These are phyloP conservation scores for Sebastes miniatus DNA, from an alignment of 2,797 vertebrate species.

Conservation along the genomic window DNA sequence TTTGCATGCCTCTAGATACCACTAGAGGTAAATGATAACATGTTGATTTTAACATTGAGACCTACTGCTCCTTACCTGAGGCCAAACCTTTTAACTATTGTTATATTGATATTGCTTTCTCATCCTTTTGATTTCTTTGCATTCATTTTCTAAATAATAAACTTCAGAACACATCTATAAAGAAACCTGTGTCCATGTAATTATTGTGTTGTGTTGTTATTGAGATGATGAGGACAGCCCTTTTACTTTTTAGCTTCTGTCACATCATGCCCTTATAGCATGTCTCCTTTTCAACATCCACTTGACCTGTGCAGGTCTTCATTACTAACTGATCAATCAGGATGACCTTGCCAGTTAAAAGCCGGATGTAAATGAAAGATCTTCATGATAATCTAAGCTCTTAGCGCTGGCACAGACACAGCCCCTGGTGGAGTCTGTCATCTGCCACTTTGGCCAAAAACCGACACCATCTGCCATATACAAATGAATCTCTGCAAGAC, in stretches of 20 bases:
- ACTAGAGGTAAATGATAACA: too few species aligned
- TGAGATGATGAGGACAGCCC: slow-evolving; percentile 67
- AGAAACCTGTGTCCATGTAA: background rate
- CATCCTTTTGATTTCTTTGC: background rate
- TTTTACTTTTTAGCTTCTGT: background rate
- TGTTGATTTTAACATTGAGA: too few species aligned
- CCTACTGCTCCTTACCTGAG: background rate
- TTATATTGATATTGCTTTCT: background rate
- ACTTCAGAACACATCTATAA: background rate
- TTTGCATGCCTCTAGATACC: too few species aligned
- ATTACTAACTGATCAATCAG: background rate
- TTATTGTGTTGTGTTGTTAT: background rate
- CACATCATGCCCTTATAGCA: background rate
- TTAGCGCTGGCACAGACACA: background rate
- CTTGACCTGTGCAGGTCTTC: background rate
- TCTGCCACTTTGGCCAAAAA: slow-evolving; percentile 61
- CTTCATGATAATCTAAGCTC: slow-evolving; percentile 1
- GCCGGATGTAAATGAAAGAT: slow-evolving; percentile 4
- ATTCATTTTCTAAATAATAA: slow-evolving; percentile 3
- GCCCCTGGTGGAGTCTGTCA: slow-evolving; percentile 45
- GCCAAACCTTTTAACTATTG: background rate
- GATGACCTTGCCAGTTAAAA: background rate
- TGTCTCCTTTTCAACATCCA: background rate
- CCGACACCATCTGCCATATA: slow-evolving; percentile 60
- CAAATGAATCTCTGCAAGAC: slow-evolving; percentile 1